phyloP scores from a whole-genome alignment of 2,888 invertebrate genomes.

The Perizoma flavofasciatum region DNA sequence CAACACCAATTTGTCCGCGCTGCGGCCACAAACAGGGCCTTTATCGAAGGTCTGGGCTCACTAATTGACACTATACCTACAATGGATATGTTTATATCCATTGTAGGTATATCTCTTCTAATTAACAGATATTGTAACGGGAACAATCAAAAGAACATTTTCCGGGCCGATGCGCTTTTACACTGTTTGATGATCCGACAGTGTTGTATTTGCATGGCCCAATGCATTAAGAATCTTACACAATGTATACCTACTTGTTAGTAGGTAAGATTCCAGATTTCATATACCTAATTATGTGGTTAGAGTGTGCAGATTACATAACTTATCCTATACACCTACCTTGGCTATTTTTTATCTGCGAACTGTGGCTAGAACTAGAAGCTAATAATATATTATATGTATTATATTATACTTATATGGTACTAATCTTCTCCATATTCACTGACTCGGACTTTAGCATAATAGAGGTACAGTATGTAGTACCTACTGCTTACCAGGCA shows the following conservation, averaged over 20 bases:
- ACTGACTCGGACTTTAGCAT: too few relatives aligned
- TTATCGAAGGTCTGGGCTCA: conserved; percentile 41
- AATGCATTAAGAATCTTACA: background rate
- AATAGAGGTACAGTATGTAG: too few relatives aligned
- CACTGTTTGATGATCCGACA: conserved; percentile 22
- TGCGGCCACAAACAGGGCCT: conserved; percentile 52
- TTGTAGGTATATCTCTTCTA: conserved; percentile 62
- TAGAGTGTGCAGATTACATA: too few relatives aligned
- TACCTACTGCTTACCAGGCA: conserved; percentile 12
- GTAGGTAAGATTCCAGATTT: background rate
- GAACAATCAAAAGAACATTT: conserved; percentile 60
- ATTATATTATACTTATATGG: too few relatives aligned
- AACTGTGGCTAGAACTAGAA: too few relatives aligned
- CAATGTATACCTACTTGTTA: too few relatives aligned
- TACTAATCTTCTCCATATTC: too few relatives aligned
- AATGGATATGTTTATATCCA: conserved; percentile 61
- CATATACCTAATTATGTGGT: background rate
- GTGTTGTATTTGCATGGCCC: background rate
- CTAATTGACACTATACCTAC: conserved; percentile 78
- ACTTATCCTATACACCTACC: too few relatives aligned
- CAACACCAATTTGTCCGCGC: conserved; percentile 59
- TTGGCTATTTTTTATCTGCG: too few relatives aligned
- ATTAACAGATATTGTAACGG: conserved; percentile 65
- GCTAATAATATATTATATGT: too few relatives aligned
- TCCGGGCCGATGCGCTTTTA: conserved; percentile 43